A percentile compares a stretch with the other conserved stretches of the same genome.
Evolutionary conservation across 1,140 invertebrate species (phyloP).

Genomic region (Eriocheir sinensis): DNA sequence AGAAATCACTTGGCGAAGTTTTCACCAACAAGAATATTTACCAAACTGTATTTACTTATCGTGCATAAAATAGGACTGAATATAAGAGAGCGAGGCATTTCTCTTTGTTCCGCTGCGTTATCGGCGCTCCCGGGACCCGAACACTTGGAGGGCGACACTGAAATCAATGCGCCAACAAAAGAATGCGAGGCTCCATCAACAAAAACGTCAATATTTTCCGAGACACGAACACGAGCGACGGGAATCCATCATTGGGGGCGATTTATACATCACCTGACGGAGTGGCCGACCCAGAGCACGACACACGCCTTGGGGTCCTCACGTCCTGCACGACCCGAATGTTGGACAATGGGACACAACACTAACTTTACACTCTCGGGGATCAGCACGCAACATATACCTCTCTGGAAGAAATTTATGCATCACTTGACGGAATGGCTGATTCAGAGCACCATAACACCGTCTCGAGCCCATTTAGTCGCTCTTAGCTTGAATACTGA

Average conservation of each 20-base stretch:
- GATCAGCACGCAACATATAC: too few relatives aligned
- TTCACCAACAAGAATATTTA: too few relatives aligned
- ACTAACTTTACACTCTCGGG: too few relatives aligned
- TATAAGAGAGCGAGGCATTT: too few relatives aligned
- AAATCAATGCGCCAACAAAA: background rate
- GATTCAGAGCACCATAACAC: too few relatives aligned
- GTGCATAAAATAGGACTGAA: too few relatives aligned
- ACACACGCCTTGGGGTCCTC: background rate
- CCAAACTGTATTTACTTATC: too few relatives aligned
- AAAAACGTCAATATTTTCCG: background rate
- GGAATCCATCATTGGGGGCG: background rate
- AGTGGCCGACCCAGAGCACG: background rate
- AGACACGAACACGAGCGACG: background rate
- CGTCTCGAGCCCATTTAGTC: too few relatives aligned
- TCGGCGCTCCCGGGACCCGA: background rate
- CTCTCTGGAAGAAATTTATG: too few relatives aligned
- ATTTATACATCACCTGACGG: background rate
- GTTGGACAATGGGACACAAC: background rate
- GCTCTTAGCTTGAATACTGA: too few relatives aligned
- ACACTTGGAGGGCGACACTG: background rate
- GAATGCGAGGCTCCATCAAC: background rate
- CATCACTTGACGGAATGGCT: too few relatives aligned
- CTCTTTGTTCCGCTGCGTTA: background rate
- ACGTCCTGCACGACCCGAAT: background rate
- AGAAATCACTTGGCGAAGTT: too few relatives aligned